Evolutionary conservation across 2,888 invertebrate genomes (phyloP), one percentile per base, ranked within the genome.

Genomic region (Diogma glabrata): DNA sequence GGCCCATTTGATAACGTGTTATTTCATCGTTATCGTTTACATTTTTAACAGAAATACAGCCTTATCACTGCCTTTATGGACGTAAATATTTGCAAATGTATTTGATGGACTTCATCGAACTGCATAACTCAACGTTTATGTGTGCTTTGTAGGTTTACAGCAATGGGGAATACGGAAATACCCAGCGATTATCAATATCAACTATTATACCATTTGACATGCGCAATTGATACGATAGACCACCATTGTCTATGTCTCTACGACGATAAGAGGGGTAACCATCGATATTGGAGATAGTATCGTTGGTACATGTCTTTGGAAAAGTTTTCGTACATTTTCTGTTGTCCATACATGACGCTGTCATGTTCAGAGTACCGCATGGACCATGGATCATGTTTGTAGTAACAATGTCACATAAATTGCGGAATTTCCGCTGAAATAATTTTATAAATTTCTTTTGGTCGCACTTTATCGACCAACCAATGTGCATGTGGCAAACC

Each of bases 121-220:
- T n/a, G n/a, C n/a, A n/a, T n/a, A n/a, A n/a, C n/a, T n/a, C n/a
- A 28, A 69, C 63, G 56, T 67, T 67, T n/a, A 63, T 60, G 52
- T 66, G 64, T 6, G 63, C 59, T 28, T 63, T 54, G 46, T 57
- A 62, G n/a, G 52, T 57, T 52, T 57, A 56, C 9, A 62, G 58
- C 38, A 59, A 30, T 40, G 61, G 64, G 6, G 52, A 59, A 56
- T 61, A 64, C 16, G 61, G 63, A 14, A 64, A 63, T 52, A 64
- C 56, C 60, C 59, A 63, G 20, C 56, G 47, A 55, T 63, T 64
- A 40, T 62, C 63, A 23, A 57, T 51, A 17, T 52, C 55, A 43
- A 51, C 46, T 17, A 19, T 23, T 47, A 16, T 40, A 46, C 28
- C 28, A 19, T 51, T 46, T 22, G 24, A n/a, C 28, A 48, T 30